Conservation (phyloP, 2,113 vertebrate genomes). For the Paracanthobrama guichenoti region DNA sequence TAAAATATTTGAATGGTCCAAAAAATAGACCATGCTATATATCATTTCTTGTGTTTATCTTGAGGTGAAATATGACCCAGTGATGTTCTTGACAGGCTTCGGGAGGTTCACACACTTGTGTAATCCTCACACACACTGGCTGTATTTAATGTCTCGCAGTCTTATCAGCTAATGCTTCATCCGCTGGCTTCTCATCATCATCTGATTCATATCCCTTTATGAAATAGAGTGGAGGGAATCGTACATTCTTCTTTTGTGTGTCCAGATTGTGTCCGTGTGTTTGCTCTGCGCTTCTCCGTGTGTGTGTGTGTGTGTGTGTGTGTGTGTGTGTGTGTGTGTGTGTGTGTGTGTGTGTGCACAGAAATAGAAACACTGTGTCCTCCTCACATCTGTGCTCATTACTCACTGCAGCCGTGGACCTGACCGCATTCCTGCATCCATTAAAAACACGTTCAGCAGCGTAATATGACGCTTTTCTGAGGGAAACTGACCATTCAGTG, state of each 20-base stretch:
- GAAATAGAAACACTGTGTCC: constrained; percentile 47
- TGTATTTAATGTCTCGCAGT: constrained; percentile 21
- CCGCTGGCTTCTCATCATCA: constrained; percentile 24
- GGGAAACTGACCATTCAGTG: not conserved
- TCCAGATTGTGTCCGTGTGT: constrained; percentile 14
- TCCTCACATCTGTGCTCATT: constrained; percentile 39
- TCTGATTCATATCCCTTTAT: constrained; percentile 29
- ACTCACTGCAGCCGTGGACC: constrained; percentile 33
- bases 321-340: constrained; percentile 1
- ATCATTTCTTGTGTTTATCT: not conserved
- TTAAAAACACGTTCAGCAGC: not conserved
- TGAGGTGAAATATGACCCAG: not conserved
- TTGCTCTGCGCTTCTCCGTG: not conserved
- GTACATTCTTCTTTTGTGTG: constrained; percentile 32
- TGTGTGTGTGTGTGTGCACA: not conserved
- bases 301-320: constrained; percentile 16
- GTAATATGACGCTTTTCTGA: not conserved
- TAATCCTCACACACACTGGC: not conserved
- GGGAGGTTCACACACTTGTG: not conserved
- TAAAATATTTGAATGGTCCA: not conserved
- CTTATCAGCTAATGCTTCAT: constrained; percentile 42
- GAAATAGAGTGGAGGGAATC: constrained; percentile 40
- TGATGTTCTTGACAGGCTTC: not conserved
- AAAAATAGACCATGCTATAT: not conserved
- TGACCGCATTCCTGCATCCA: not conserved